These are phyloP conservation scores for Hepsetus odoe DNA, from an alignment of 2,113 vertebrate genomes.

Conservation along the genomic window DNA sequence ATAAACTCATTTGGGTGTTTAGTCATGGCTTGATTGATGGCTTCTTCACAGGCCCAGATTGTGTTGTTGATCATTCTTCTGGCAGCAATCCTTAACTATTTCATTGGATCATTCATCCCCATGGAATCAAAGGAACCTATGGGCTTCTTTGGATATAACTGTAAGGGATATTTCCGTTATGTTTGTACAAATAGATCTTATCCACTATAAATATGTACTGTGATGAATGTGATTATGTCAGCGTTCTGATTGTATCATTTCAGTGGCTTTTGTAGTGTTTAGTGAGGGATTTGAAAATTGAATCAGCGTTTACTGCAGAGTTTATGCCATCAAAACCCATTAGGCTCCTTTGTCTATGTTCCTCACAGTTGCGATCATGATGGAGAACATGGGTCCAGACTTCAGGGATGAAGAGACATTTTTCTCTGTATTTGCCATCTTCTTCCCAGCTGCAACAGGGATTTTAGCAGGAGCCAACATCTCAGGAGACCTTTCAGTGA, in stretches of 20 bases:
- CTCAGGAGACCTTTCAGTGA: slow-evolving; percentile 92
- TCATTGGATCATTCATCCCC: slow-evolving; percentile 90
- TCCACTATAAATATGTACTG: neutral
- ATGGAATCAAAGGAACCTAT: slow-evolving; percentile 86
- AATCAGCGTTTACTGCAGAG: neutral
- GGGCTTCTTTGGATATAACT: slow-evolving; percentile 92
- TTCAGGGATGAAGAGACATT: slow-evolving; percentile 85
- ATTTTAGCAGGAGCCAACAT: slow-evolving; percentile 98
- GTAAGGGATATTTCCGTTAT: slow-evolving; percentile 65
- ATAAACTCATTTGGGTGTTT: neutral
- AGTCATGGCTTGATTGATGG: slow-evolving; percentile 50
- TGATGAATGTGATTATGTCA: too few species aligned
- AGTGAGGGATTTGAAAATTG: too few species aligned
- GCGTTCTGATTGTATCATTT: neutral
- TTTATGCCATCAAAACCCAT: neutral
- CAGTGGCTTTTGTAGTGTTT: too few species aligned
- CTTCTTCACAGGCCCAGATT: slow-evolving; percentile 85
- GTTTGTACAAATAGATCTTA: neutral
- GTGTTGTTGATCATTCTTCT: slow-evolving; percentile 91
- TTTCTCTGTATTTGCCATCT: slow-evolving; percentile 96
- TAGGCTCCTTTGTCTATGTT: neutral
- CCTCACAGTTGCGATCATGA: slow-evolving; percentile 84
- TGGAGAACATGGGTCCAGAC: slow-evolving; percentile 93
- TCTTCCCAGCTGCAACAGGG: slow-evolving; percentile 97
- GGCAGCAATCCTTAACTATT: slow-evolving; percentile 86